A percentile compares a stretch with the other conserved stretches of the same genome.
Evolutionary conservation across 2,113 vertebrate species (phyloP).

Genomic region (Dascyllus trimaculatus): DNA sequence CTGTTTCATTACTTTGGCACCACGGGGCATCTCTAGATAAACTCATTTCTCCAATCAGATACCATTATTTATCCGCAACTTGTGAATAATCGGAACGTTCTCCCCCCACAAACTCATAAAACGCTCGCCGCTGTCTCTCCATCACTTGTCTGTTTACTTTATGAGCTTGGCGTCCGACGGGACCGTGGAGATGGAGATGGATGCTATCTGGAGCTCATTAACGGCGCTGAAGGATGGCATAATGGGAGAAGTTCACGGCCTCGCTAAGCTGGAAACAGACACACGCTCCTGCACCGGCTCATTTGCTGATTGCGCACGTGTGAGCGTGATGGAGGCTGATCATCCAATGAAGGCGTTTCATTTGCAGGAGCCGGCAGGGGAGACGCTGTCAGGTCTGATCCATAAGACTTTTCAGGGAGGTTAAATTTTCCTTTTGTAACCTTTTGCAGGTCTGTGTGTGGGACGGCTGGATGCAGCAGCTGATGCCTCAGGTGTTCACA

Average conservation of each 20-base stretch:
- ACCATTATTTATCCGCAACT: not conserved
- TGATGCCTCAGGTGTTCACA: not conserved
- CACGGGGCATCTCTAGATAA: slow-evolving; percentile 11
- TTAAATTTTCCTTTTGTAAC: not conserved
- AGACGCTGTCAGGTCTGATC: not conserved
- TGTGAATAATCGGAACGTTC: slow-evolving; percentile 25
- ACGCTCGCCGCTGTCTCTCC: not conserved
- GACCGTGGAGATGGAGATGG: slow-evolving; percentile 30
- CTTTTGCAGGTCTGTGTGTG: not conserved
- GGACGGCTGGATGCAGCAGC: not conserved
- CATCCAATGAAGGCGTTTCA: slow-evolving; percentile 14
- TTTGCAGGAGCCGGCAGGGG: slow-evolving; percentile 1
- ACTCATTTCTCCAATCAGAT: slow-evolving; percentile 9
- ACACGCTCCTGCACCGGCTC: slow-evolving; percentile 7
- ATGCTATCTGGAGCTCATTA: slow-evolving; percentile 54
- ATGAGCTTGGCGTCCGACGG: slow-evolving; percentile 33
- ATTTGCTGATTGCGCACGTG: not conserved
- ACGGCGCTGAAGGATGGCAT: slow-evolving; percentile 21
- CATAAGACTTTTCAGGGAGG: not conserved
- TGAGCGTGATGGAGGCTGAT: slow-evolving; percentile 1
- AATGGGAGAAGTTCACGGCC: slow-evolving; percentile 31
- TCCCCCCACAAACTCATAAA: slow-evolving; percentile 28
- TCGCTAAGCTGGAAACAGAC: slow-evolving; percentile 21
- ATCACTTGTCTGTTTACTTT: slow-evolving; percentile 28
- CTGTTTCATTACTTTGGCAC: slow-evolving; percentile 28